Base-by-base conservation (phyloP, 2,797 vertebrate genomes). In the Sebastes paucispinis region DNA sequence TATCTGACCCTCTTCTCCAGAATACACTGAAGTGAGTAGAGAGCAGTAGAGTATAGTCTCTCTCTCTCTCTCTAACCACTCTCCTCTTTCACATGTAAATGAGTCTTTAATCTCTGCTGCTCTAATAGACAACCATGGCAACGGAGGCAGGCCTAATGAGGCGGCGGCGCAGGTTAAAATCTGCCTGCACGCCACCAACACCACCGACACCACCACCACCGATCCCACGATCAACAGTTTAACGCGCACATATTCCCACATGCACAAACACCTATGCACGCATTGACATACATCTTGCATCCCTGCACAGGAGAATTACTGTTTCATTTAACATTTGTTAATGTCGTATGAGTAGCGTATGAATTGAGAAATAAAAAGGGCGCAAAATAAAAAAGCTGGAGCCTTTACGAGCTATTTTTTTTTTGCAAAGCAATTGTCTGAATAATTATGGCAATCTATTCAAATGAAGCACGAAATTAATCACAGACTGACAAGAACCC, bases 91-190 rank as follows among this genome's bases (percentile, higher is more conserved):
- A 93, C 94, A 96, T 96, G 95, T 90, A 96, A 96, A 96, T 96
- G 64, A 93, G 92, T 91, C 92, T 94, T 95, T 95, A 95, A 95
- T 96, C 94, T 94, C 88, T 75, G 76, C 91, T 88, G 81, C 91
- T 92, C 93, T 95, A 95, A 95, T 95, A 95, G 95, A 95, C 93
- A 92, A 91, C 94, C 95, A 95, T 96, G 95, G 96, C 94, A 95
- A 96, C 96, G 83, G 90, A 93, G 92, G 93, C 91, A 90, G 92
- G 84, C 92, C 94, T 96, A 95, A 96, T 96, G 95, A 96, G 94
- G 92, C 86, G 85, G 92, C 93, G 94, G 90, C 83, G 75, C 94
- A 94, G 94, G 95, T 96, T 95, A 92, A 93, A 92, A 93, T 92
- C 87, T 69, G 90, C 85, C 88, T 72, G 85, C 83, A 84, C 91